Evolutionary conservation across 1,140 invertebrate genomes (phyloP), one percentile per base, ranked within the genome.

Genomic region (Campoletis sonorensis): DNA sequence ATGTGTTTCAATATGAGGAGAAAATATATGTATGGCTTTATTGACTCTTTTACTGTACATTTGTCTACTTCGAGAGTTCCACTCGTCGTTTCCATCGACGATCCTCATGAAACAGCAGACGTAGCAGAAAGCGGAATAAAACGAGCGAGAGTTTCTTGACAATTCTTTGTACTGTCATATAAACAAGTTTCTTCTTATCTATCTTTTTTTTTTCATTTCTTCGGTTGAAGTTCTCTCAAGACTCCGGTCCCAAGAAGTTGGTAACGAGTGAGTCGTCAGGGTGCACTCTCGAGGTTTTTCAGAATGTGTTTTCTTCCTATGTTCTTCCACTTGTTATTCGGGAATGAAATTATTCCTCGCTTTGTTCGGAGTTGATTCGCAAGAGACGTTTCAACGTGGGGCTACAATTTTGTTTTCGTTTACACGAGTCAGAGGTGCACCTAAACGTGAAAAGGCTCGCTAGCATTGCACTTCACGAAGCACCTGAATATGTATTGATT

Each of bases 81-180:
- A 64, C 61, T 64, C 23, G 61, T 64, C 23, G 51, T 21, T 64
- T 10, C 10, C n/a, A 18, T 54, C 61, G 61, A 64, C 27, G 23
- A 8, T 23, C 23, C 21, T 64, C 61, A 26, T 64, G 8, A 64
- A 64, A 64, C 61, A 21, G 61, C 61, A 64, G 61, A 64, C 61
- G 11, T 23, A 13, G 61, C 23, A 26, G 61, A 64, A 64, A 64
- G 1, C 0, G 13, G n/a, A 64, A 26, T 54, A 54, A 26, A 64
- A 26, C 61, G 23, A 23, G 3, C 23, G n/a, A 64, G n/a, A 64
- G 51, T n/a, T 54, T 26, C 61, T 26, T 64, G n/a, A 64, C n/a
- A 64, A 64, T 64, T 64, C 61, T 64, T 64, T 26, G 61, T 64
- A 23, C 61, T 23, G n/a, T 64, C 61, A 23, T 27, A 64, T 64